Base-by-base conservation (phyloP, 2,113 vertebrate species). In the Heliornis fulica region DNA sequence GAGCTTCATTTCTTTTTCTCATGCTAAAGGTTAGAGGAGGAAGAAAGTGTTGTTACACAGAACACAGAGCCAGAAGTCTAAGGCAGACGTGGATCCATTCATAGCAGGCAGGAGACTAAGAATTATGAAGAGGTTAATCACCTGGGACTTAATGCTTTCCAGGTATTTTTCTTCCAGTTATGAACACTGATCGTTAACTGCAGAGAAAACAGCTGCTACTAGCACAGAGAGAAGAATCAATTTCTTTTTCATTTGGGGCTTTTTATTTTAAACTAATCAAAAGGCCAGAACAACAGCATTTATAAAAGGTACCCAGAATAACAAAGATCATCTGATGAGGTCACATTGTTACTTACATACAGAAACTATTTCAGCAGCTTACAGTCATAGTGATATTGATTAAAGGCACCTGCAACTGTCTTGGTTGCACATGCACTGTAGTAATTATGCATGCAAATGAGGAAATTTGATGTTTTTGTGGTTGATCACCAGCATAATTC, bases 381-480 rank as follows among this genome's bases (percentile, higher is more conserved):
- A 89, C 48, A 90, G 54, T 89, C 80, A 80, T 61, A 84, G 57
- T 89, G 66, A 93, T 68, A 91, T 10, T n/a, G 83, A 90, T 76
- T 60, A 83, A 96, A 96, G 88, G 96, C 96, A 97, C 94, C 93
- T 90, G 93, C 96, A 97, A 96, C 86, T 89, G 69, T 75, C 94
- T 90, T 89, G 90, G 92, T 45, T 96, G 96, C 96, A 97, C 83
- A 95, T 96, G 90, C 95, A 94, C 65, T 81, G 69, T 26, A 94
- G 88, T 78, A 95, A 94, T 92, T 92, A 95, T 61, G 88, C 96
- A 96, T 96, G 94, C 92, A 97, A 92, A 92, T 78, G 72, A 96
- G 38, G 54, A 87, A 89, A 83, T 82, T 19, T 86, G 85, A 77
- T 78, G 65, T 90, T 90, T 81, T 34, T 41, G 60, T 84, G 61